Evolutionary conservation across 2,113 vertebrate genomes (phyloP).

Genomic region (Calonectris borealis): DNA sequence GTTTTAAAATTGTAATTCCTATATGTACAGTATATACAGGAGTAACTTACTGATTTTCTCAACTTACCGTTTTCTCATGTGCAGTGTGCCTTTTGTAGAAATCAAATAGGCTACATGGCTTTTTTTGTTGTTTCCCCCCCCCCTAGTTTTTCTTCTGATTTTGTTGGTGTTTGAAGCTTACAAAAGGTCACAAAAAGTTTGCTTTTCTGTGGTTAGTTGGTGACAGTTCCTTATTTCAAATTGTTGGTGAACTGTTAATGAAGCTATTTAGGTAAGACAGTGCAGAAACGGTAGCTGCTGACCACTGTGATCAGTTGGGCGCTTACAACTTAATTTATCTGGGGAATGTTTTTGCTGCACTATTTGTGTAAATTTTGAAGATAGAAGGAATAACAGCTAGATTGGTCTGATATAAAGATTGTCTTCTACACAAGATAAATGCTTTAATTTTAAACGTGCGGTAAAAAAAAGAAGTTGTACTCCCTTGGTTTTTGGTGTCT

Average conservation of each 20-base stretch:
- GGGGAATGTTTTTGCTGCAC: not conserved
- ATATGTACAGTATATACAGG: not conserved
- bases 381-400: not conserved
- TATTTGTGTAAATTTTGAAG: not conserved
- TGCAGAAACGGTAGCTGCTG: not conserved
- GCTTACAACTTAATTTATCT: not conserved
- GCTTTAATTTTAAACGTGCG: not conserved
- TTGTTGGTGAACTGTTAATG: not conserved
- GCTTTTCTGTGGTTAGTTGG: not conserved
- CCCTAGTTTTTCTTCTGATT: not conserved
- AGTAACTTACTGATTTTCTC: not conserved
- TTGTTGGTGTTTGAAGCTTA: not conserved
- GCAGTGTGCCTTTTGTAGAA: not conserved
- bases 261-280: not conserved
- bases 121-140: not conserved
- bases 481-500: not conserved
- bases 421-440: not conserved
- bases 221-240: not conserved
- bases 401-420: not conserved
- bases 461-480: not conserved
- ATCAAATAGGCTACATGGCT: not conserved
- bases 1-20: not conserved
- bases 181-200: not conserved
- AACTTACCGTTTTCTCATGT: not conserved
- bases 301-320: not conserved